Base-by-base conservation (phyloP, 2,888 invertebrate genomes). In the Phyllotreta striolata region DNA sequence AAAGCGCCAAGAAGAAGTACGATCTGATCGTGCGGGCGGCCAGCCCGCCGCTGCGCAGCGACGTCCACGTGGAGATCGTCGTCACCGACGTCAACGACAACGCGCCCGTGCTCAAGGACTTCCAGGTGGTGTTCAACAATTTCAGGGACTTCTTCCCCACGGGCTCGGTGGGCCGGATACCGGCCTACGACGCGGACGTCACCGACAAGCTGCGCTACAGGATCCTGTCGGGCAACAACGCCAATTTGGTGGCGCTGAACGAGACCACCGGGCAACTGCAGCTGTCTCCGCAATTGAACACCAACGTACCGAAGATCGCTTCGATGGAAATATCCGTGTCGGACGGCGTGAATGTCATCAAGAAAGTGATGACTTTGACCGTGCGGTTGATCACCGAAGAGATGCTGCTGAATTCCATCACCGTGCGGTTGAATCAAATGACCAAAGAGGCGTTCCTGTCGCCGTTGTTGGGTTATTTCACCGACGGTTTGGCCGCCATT, bases 81-180 rank as follows among this genome's bases (percentile, higher is more conserved):
- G 94, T 98, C 0, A 93, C 93, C 0, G 98, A 97, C 79, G 92
- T 95, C 0, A 96, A 98, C 78, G 98, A 98, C 78, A 98, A 98
- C 78, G 92, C 93, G 0, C 98, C 98, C 0, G 85, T 91, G 71
- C 83, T 98, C 73, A 90, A 93, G 73, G 96, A 98, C 78, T 98
- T 98, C 76, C 82, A 83, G 6, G 90, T 98, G 0, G 91, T 98
- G 55, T 95, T 98, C 81, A 98, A 98, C 82, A 98, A 98, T 77
- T 98, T 92, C 80, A 91, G 91, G 71, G 93, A 96, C 74, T 92
- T 93, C 76, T 98, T 98, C 78, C 96, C 97, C 0, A 90, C 91
- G n/a, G 92, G 92, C 0, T 89, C 93, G 0, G 93, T 98, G 74
- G 97, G 97, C 0, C 86, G 88, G 62, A 92, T 98, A 38, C 98